Conservation (phyloP, 2,888 invertebrate genomes). For the Linyphia triangularis region DNA sequence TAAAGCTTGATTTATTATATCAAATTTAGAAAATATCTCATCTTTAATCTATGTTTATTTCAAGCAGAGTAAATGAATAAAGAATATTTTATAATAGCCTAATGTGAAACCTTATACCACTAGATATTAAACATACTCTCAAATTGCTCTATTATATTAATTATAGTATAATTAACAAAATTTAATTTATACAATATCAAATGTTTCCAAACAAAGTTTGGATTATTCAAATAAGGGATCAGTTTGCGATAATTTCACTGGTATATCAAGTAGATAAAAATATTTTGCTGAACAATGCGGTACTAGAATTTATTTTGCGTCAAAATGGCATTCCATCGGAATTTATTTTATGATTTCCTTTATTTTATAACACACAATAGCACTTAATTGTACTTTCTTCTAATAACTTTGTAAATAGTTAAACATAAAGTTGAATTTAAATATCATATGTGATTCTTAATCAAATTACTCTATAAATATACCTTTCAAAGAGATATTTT, state of each 20-base stretch:
- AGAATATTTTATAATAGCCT: neutral
- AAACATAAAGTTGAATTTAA: no score
- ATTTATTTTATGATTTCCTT: no score
- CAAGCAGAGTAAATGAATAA: neutral
- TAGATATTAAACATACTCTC: neutral
- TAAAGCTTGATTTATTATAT: no score
- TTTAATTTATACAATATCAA: constrained; percentile 22
- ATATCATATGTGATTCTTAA: no score
- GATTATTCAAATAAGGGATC: neutral
- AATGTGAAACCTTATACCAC: neutral
- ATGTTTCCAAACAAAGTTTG: constrained; percentile 28
- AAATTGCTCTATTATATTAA: constrained; percentile 14
- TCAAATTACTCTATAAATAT: no score
- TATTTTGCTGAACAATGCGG: neutral
- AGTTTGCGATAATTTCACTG: neutral
- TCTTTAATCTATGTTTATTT: neutral
- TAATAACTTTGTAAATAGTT: no score
- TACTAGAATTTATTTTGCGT: neutral
- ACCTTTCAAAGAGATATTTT: no score
- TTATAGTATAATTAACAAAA: constrained; percentile 23
- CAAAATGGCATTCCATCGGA: neutral
- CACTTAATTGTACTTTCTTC: no score
- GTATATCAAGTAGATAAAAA: neutral
- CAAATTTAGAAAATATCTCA: no score
- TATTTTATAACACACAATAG: no score